Evolutionary conservation across 1,140 invertebrate genomes (phyloP), one percentile per base, ranked within the genome.

Genomic region (Zaprionus taronus): DNA sequence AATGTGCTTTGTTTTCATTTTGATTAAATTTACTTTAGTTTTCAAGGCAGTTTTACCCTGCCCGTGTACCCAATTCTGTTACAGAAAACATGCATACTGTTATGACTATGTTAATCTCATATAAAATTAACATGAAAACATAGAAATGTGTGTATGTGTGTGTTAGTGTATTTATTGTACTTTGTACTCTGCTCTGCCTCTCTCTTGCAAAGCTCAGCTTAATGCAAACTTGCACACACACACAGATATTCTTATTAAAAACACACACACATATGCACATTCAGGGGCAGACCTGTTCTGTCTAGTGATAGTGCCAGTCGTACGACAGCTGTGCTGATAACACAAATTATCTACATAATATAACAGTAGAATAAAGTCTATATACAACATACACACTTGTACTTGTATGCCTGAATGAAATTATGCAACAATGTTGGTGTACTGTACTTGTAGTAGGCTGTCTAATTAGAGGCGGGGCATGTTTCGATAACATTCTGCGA

Each of bases 131-230:
- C 17, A 24, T 51, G 47, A 51, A 51, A 51, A 51, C 47, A 51
- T 51, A 51, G 12, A 24, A 24, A 24, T 51, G 47, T 51, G 15
- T 53, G 7, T 55, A 7, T 66, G 17, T n/a, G 38, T 63, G 24
- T 47, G 58, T 22, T 12, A 55, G 66, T 56, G 51, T 60, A 66
- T 70, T 83, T 44, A 47, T 70, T 83, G 83, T 81, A 87, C 83
- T 87, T 87, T 87, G 83, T 58, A 78, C 83, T 38, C 67, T 28
- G 26, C 34, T 34, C 9, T 34, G 31, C 31, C 31, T 34, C 9
- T 34, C n/a, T n/a, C 31, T 51, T 53, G 60, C 49, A 76, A 86
- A 86, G 80, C 83, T 78, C 20, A 67, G 80, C 80, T 86, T 89
- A 57, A 34, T 22, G 15, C 20, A 56, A 28, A 49, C 15, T 5